Conservation (phyloP, 2,888 invertebrate species). For the Pheosia gnoma region DNA sequence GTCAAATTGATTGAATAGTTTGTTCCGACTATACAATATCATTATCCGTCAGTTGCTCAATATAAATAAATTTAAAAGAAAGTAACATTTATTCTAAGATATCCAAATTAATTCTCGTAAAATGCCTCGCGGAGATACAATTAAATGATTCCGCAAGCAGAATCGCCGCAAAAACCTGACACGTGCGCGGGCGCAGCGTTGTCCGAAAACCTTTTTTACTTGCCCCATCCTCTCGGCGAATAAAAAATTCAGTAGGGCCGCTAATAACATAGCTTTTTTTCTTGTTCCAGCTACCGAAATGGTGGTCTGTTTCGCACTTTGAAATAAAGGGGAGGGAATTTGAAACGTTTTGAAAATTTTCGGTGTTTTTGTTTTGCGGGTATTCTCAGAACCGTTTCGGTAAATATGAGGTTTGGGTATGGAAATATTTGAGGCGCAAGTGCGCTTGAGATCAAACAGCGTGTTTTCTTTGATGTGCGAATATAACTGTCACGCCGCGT, state of each 20-base stretch:
- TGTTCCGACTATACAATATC: too few relatives aligned
- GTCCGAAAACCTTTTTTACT: constrained; percentile 38
- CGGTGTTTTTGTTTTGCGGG: constrained; percentile 51
- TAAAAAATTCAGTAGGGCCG: constrained; percentile 54
- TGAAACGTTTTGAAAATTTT: constrained; percentile 54
- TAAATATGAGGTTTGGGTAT: constrained; percentile 45
- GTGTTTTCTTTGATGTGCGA: constrained; percentile 28
- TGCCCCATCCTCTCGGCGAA: constrained; percentile 39
- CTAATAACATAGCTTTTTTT: constrained; percentile 58
- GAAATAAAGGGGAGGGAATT: constrained; percentile 54
- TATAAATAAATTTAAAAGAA: too few relatives aligned
- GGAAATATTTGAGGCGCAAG: constrained; percentile 39
- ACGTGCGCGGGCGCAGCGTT: constrained; percentile 40
- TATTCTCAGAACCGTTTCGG: constrained; percentile 54
- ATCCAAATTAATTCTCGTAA: constrained; percentile 9
- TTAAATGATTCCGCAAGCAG: constrained; percentile 41
- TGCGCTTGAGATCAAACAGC: constrained; percentile 33
- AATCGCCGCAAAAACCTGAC: constrained; percentile 40
- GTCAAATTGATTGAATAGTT: too few relatives aligned
- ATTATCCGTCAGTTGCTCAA: too few relatives aligned
- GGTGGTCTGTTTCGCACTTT: constrained; percentile 65
- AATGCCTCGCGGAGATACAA: constrained; percentile 23
- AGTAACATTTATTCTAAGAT: neutral
- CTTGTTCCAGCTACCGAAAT: constrained; percentile 64
- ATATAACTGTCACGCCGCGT: constrained; percentile 11